Evolutionary conservation across 2,888 invertebrate genomes (phyloP).

Genomic region (Drosophila eohydei): DNA sequence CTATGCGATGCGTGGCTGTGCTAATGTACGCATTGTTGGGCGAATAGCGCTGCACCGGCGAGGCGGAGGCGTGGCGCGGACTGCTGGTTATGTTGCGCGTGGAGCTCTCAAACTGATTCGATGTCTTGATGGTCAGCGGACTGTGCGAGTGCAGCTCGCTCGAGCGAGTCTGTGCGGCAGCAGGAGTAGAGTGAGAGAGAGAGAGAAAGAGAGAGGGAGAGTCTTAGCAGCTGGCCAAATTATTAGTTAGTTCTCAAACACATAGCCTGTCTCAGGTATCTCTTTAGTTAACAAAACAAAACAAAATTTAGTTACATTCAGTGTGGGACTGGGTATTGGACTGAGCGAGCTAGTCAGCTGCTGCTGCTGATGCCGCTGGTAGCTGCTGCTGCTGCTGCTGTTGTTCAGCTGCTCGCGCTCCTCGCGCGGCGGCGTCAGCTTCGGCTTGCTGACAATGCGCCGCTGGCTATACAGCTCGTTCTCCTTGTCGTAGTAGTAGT

Average conservation of each 20-base stretch:
- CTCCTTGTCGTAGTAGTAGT: constrained; percentile 85
- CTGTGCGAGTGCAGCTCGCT: constrained; percentile 84
- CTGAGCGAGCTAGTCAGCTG: constrained; percentile 76
- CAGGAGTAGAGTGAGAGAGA: background rate
- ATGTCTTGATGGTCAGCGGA: constrained; percentile 84
- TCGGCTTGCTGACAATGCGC: constrained; percentile 77
- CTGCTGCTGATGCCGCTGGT: constrained; percentile 41
- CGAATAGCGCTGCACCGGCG: constrained; percentile 85
- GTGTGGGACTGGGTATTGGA: constrained; percentile 84
- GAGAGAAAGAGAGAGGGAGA: background rate
- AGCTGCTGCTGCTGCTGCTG: constrained; percentile 51
- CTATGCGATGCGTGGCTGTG: constrained; percentile 85
- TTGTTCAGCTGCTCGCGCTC: constrained; percentile 75
- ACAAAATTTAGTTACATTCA: constrained; percentile 84
- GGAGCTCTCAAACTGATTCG: constrained; percentile 82
- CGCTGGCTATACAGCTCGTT: constrained; percentile 83
- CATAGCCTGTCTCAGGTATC: constrained; percentile 1
- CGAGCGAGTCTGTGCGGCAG: constrained; percentile 79
- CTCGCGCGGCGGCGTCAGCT: constrained; percentile 82
- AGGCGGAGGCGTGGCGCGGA: constrained; percentile 83
- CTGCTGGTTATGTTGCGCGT: constrained; percentile 81
- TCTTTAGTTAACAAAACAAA: constrained; percentile 16
- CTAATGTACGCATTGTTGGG: constrained; percentile 87
- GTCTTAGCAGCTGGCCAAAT: background rate
- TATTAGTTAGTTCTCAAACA: background rate